phyloP scores from a whole-genome alignment of 1,140 invertebrate genomes.

The Macrobrachium nipponense region DNA sequence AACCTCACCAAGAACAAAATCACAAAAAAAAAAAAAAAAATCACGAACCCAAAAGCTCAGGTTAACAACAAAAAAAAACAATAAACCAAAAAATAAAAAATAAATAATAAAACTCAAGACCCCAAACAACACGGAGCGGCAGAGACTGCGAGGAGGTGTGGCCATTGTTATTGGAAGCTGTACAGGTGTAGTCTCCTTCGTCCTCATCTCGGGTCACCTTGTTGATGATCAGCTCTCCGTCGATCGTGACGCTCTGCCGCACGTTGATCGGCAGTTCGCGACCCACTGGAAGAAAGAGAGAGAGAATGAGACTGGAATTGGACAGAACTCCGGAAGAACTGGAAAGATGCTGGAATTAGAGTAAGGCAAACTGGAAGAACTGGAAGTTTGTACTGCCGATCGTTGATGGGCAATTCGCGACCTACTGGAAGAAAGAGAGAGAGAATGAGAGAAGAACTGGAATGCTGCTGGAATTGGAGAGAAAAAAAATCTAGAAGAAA shows the following conservation, averaged over 20 bases:
- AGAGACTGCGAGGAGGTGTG: slow-evolving; percentile 75
- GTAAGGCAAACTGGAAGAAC: no score
- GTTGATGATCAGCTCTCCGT: slow-evolving; percentile 76
- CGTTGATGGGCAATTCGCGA: slow-evolving; percentile 75
- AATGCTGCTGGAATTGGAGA: neutral
- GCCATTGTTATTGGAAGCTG: slow-evolving; percentile 78
- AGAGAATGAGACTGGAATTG: slow-evolving; percentile 21
- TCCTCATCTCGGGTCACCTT: slow-evolving; percentile 76
- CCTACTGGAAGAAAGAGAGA: slow-evolving; percentile 70
- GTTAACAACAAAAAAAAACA: no score
- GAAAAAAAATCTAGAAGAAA: no score
- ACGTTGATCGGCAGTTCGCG: slow-evolving; percentile 77
- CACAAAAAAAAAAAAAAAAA: no score
- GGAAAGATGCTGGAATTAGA: neutral
- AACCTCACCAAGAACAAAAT: no score
- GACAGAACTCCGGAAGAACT: neutral
- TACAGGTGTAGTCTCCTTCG: slow-evolving; percentile 78
- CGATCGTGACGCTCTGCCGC: slow-evolving; percentile 75
- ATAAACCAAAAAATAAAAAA: no score
- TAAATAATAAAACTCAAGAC: slow-evolving; percentile 16
- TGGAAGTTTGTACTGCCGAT: slow-evolving; percentile 74
- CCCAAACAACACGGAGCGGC: slow-evolving; percentile 39
- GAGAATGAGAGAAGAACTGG: neutral
- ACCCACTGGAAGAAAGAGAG: slow-evolving; percentile 70
- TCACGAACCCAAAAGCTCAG: no score